Evolutionary conservation across 2,888 invertebrate species (phyloP), one percentile per base, ranked within the genome.

Genomic region (Drosophila emarginata): DNA sequence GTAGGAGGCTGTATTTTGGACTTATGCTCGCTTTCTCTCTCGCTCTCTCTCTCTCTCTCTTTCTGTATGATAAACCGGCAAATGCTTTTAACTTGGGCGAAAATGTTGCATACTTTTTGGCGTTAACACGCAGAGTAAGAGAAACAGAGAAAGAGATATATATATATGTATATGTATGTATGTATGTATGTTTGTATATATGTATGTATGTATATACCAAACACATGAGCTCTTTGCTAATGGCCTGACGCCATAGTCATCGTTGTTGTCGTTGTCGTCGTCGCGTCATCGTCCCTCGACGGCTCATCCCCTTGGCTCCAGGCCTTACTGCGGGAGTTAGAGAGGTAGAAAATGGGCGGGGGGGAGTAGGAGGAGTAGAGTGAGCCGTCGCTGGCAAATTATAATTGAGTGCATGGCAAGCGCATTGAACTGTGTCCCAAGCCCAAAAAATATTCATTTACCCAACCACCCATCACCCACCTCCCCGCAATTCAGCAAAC

Each of bases 351-450:
- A 32, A 21, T 4, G 11, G 45, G 11, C 11, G 37, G 11, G 36
- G 36, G 36, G 12, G 9, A 12, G 36, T 12, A 11, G 11, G 11
- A 11, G 36, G 15, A 18, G 40, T 21, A 21, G 45, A 21, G 18
- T 18, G 21, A 45, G 45, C 61, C 67, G 59, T 40, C 58, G 62
- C 53, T 66, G 63, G 72, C 80, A 87, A 87, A 87, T 85, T 77
- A 81, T 82, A 82, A 82, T 87, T 82, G 88, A 82, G 82, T 85
- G 88, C 86, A 76, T 65, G 68, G 68, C 67, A 76, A 81, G 87
- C 87, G 67, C 87, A 87, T 82, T 82, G 82, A 82, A 82, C 81
- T 79, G 78, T 70, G 69, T 53, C 14, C 61, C 21, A 28, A 56
- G 7, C 40, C 9, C 26, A 52, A 45, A 45, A 45, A 51, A 32